Evolutionary conservation across 2,888 invertebrate species (phyloP), one percentile per base, ranked within the genome.

Genomic region (Pollenia labialis): DNA sequence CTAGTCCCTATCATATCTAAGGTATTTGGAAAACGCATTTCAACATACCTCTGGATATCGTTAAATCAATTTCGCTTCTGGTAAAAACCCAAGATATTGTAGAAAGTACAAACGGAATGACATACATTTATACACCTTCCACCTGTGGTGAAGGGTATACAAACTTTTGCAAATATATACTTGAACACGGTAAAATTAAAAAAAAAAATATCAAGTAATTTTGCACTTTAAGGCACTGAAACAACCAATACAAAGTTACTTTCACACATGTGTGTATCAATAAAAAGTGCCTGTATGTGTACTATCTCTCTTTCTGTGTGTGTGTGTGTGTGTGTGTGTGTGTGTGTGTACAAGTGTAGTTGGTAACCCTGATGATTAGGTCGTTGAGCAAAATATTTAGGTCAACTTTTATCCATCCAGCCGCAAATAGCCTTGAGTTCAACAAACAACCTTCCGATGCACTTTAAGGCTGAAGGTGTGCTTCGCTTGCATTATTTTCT

Each of bases 341-440:
- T 8, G 16, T 14, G 12, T 54, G 18, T 66, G 50, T 56, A 64
- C 56, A 60, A 46, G 18, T 56, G 69, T 18, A 40, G 10, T 40
- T 72, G 77, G 84, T 91, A 92, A 92, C 92, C 92, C 92, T 92
- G 92, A 91, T 91, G 92, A 90, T 92, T 92, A 90, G 92, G 91
- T 92, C 90, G 91, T 90, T 91, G 92, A 91, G 92, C 90, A 90
- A 92, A 92, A 92, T 92, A 92, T 92, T 92, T 92, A 92, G 92
- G 92, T 92, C 92, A 92, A 91, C 91, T 91, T 91, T 84, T 87
- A 84, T 87, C 84, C 84, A 92, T 92, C 92, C 92, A 92, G 92
- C 92, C 92, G 92, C 92, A 92, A 92, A 91, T 90, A 92, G 90
- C 92, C 92, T 92, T 92, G 92, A 92, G 91, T 91, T 90, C 90